These are phyloP conservation scores for Gymnoscopelus microlampas DNA, from an alignment of 2,797 vertebrate genomes.

Conservation along the genomic window DNA sequence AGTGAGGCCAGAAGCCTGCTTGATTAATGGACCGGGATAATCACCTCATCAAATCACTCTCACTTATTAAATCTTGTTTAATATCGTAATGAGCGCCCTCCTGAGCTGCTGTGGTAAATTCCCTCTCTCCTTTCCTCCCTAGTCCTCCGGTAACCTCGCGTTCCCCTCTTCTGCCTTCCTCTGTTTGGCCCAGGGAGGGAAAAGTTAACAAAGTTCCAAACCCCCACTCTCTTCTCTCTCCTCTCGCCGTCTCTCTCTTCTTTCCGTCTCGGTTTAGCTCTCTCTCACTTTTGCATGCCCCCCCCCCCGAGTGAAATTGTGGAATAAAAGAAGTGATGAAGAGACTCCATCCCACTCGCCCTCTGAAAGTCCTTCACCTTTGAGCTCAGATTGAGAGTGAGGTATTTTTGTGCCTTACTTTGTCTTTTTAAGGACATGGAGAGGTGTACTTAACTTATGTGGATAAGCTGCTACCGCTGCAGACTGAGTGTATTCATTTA, in stretches of 20 bases:
- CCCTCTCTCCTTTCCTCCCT: slow-evolving; percentile 70
- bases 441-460: slow-evolving; percentile 37
- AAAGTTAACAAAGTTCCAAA: too few relatives aligned
- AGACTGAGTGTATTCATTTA: slow-evolving; percentile 59
- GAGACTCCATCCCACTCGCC: slow-evolving; percentile 32
- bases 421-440: neutral
- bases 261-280: slow-evolving; percentile 55
- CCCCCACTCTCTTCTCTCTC: neutral
- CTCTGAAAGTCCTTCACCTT: slow-evolving; percentile 1
- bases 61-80: slow-evolving; percentile 99
- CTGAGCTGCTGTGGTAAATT: slow-evolving; percentile 94
- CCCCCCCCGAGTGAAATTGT: slow-evolving; percentile 25
- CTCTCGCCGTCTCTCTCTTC: slow-evolving; percentile 10
- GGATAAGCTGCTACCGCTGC: slow-evolving; percentile 27
- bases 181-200: neutral
- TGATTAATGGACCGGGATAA: slow-evolving; percentile 98
- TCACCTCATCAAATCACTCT: slow-evolving; percentile 99
- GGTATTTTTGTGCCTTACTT: slow-evolving; percentile 17
- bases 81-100: slow-evolving; percentile 99
- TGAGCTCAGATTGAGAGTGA: neutral
- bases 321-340: too few relatives aligned
- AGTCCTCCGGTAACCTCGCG: slow-evolving; percentile 13
- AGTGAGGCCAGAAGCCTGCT: slow-evolving; percentile 90
- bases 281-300: slow-evolving; percentile 79
- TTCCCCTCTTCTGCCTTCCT: neutral